Percentiles rank a stretch among this genome's conserved stretches.
Evolutionary conservation across 2,888 invertebrate genomes (phyloP).

Genomic region (Epirrhoe alternata): DNA sequence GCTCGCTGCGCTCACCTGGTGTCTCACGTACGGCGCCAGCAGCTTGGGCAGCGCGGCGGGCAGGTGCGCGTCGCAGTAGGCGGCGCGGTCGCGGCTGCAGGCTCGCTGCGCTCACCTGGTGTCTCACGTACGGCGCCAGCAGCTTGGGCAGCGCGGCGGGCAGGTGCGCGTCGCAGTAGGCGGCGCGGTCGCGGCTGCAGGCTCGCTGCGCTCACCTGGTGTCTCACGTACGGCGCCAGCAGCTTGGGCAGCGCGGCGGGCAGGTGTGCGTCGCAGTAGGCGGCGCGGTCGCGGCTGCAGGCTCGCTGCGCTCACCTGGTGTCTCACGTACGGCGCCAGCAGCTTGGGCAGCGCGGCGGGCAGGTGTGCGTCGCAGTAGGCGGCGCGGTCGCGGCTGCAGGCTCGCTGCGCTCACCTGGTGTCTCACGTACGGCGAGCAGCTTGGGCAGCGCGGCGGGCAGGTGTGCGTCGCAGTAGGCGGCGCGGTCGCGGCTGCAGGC

Average conservation of each 20-base stretch:
- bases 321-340: conserved; percentile 91
- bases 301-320: conserved; percentile 81
- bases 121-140: conserved; percentile 91
- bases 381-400: conserved; percentile 88
- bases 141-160: conserved; percentile 95
- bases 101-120: conserved; percentile 81
- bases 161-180: conserved; percentile 96
- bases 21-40: conserved; percentile 91
- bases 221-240: conserved; percentile 91
- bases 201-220: conserved; percentile 81
- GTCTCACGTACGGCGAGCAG: conserved; percentile 92
- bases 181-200: conserved; percentile 88
- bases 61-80: conserved; percentile 96
- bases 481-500: conserved; percentile 87
- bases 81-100: conserved; percentile 88
- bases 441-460: conserved; percentile 95
- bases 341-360: conserved; percentile 95
- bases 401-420: conserved; percentile 81
- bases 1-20: conserved; percentile 81
- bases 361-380: conserved; percentile 96
- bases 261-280: conserved; percentile 96
- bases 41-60: conserved; percentile 95
- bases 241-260: conserved; percentile 95
- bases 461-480: conserved; percentile 96
- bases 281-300: conserved; percentile 88